Percentiles rank a stretch among this genome's conserved stretches.
Conservation (phyloP, 2,113 vertebrate species). For the Mustelus asterias region DNA sequence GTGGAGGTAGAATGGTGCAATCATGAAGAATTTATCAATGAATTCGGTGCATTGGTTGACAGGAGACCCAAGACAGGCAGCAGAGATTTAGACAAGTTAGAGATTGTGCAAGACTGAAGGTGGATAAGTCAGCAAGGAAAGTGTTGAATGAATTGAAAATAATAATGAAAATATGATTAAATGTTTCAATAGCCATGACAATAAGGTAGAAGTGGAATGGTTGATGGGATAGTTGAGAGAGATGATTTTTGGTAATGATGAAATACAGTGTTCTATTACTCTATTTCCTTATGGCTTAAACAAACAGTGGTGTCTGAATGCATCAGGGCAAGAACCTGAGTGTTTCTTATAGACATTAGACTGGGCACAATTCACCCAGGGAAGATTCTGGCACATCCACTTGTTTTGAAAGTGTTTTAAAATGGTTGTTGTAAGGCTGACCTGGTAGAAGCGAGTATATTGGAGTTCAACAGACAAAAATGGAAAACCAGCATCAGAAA, state of each 20-base stretch:
- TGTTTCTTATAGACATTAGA: not conserved
- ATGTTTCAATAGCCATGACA: not conserved
- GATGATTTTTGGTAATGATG: not conserved
- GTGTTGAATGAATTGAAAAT: not conserved
- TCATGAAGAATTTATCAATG: not conserved
- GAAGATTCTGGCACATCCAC: not conserved
- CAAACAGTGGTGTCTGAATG: not conserved
- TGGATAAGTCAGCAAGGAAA: not conserved
- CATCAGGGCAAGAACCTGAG: not conserved
- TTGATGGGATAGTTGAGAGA: not conserved
- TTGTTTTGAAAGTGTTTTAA: not conserved
- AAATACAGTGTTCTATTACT: not conserved
- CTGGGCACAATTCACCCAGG: not conserved
- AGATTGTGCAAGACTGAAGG: not conserved
- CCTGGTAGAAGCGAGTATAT: not conserved
- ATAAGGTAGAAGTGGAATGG: not conserved
- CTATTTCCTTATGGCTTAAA: not conserved
- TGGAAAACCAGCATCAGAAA: not conserved
- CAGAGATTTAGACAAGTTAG: not conserved
- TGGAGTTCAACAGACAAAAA: not conserved
- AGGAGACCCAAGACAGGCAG: not conserved
- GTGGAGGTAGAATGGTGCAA: not conserved
- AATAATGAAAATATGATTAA: not conserved
- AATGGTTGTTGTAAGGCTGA: not conserved
- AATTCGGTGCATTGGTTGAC: not conserved